Conservation (phyloP, 2,888 invertebrate genomes). For the Corythucha ciliata region DNA sequence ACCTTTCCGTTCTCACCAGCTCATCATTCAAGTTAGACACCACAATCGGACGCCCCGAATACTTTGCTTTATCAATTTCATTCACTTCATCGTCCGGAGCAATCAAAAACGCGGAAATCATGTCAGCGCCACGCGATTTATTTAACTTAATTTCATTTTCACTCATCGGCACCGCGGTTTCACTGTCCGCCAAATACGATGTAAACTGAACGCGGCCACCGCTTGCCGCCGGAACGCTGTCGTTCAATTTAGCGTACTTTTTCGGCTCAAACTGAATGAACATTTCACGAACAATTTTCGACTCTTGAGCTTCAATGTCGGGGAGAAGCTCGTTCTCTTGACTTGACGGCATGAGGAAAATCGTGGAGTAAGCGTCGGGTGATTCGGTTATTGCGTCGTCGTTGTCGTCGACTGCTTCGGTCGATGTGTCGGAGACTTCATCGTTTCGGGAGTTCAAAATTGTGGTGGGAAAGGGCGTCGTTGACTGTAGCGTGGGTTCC, state of each 20-base stretch:
- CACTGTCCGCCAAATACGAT: slow-evolving; percentile 33
- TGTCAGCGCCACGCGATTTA: slow-evolving; percentile 26
- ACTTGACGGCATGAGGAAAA: too few species aligned
- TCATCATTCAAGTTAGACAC: slow-evolving; percentile 24
- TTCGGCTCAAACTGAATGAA: slow-evolving; percentile 27
- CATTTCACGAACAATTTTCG: slow-evolving; percentile 17
- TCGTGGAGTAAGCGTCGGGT: too few species aligned
- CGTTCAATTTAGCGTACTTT: background rate
- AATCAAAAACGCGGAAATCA: slow-evolving; percentile 34
- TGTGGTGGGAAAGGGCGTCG: too few species aligned
- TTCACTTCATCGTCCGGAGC: slow-evolving; percentile 32
- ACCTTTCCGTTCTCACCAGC: slow-evolving; percentile 21
- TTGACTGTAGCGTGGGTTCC: too few species aligned
- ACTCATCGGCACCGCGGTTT: slow-evolving; percentile 27
- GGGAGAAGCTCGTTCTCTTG: too few species aligned
- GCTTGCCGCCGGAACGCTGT: background rate
- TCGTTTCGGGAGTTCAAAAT: too few species aligned
- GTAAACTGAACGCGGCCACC: slow-evolving; percentile 32
- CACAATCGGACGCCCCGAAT: slow-evolving; percentile 17
- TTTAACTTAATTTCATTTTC: slow-evolving; percentile 17
- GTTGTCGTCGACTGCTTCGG: too few species aligned
- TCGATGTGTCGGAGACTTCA: too few species aligned
- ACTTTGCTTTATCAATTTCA: slow-evolving; percentile 30
- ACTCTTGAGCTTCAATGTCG: slow-evolving; percentile 27
- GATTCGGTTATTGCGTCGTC: too few species aligned